These are phyloP conservation scores for Cryptus armator DNA, from an alignment of 2,888 invertebrate genomes.

Conservation along the genomic window DNA sequence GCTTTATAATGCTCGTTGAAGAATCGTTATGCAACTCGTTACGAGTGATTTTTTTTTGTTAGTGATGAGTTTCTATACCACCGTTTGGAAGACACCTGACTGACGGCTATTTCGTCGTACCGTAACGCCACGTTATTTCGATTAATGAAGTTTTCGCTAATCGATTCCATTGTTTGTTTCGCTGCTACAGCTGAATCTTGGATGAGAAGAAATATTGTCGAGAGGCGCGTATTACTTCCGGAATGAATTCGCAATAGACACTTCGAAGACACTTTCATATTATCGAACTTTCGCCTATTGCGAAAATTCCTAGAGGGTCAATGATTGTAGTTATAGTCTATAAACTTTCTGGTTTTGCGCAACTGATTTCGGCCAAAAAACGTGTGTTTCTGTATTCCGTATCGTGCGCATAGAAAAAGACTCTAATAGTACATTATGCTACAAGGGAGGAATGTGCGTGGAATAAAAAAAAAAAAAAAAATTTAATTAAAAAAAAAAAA, in stretches of 20 bases:
- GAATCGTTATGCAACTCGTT: slow-evolving; percentile 41
- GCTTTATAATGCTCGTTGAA: slow-evolving; percentile 42
- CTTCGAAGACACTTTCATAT: slow-evolving; percentile 7
- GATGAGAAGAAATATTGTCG: not conserved
- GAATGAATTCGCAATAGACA: slow-evolving; percentile 21
- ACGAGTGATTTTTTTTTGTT: not conserved
- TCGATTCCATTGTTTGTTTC: not conserved
- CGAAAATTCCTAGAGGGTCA: too few relatives aligned
- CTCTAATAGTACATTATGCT: too few relatives aligned
- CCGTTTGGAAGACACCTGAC: slow-evolving; percentile 1
- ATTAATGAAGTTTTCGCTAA: not conserved
- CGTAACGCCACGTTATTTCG: not conserved
- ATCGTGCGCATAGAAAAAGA: too few relatives aligned
- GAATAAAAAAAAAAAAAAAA: too few relatives aligned
- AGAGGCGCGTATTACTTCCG: not conserved
- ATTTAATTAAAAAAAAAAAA: too few relatives aligned
- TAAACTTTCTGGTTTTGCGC: too few relatives aligned
- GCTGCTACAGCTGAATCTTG: not conserved
- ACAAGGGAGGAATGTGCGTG: too few relatives aligned
- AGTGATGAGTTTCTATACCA: too few relatives aligned
- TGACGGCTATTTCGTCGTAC: not conserved
- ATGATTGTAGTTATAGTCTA: too few relatives aligned
- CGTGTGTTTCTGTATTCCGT: too few relatives aligned
- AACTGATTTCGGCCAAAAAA: too few relatives aligned
- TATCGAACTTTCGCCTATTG: too few relatives aligned